Conservation (phyloP, 1,140 invertebrate species). For the Lasaia peninsularis region DNA sequence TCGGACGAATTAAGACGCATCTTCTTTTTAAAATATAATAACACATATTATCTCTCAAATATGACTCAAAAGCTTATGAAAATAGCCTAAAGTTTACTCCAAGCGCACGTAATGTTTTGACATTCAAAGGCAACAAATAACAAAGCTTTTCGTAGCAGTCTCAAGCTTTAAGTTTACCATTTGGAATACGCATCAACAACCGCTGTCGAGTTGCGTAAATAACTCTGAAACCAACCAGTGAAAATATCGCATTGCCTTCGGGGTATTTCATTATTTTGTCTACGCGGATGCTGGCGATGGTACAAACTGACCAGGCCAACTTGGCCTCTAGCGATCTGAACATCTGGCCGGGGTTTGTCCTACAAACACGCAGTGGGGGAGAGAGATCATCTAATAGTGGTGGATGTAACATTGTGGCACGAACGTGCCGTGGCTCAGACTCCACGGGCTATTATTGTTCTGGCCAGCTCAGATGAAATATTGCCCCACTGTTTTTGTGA, state of each 20-base stretch:
- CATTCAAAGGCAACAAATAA: slow-evolving; percentile 28
- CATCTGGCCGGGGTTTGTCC: slow-evolving; percentile 10
- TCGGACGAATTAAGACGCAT: too few species aligned
- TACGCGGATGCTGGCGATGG: slow-evolving; percentile 71
- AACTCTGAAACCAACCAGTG: slow-evolving; percentile 67
- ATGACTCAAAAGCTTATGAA: not conserved
- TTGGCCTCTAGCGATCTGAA: slow-evolving; percentile 31
- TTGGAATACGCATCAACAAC: slow-evolving; percentile 70
- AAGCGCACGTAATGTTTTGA: slow-evolving; percentile 26
- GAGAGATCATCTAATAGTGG: slow-evolving; percentile 42
- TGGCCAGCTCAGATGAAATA: slow-evolving; percentile 74
- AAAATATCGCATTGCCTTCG: slow-evolving; percentile 71
- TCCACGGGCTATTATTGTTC: slow-evolving; percentile 73
- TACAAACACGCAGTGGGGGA: not conserved
- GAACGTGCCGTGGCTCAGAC: slow-evolving; percentile 74
- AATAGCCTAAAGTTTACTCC: not conserved
- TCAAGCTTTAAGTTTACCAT: slow-evolving; percentile 42
- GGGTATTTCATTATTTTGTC: slow-evolving; percentile 75
- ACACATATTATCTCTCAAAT: not conserved
- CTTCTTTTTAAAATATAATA: not conserved
- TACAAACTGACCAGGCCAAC: slow-evolving; percentile 41
- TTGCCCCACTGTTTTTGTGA: slow-evolving; percentile 72
- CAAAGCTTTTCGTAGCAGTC: slow-evolving; percentile 22
- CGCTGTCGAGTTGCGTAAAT: slow-evolving; percentile 57
- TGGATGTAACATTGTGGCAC: slow-evolving; percentile 61